Conservation (phyloP, 1,140 invertebrate genomes). For the Drosophila oshimai region DNA sequence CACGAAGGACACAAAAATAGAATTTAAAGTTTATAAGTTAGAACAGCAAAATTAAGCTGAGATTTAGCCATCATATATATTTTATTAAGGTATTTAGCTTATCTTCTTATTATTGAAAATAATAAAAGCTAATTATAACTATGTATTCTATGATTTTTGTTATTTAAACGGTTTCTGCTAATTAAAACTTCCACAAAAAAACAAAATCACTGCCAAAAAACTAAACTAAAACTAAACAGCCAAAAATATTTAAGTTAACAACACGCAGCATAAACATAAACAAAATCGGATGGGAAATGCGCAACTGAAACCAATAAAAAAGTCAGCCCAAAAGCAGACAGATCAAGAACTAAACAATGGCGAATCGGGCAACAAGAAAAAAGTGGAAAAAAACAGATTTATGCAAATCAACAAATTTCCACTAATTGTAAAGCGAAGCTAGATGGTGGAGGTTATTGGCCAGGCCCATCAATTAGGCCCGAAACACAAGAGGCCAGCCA, state of each 20-base stretch:
- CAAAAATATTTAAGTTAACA: constrained; percentile 70
- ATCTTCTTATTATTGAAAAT: too few species aligned
- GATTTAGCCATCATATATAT: too few species aligned
- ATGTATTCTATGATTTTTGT: too few species aligned
- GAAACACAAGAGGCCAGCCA: constrained; percentile 13
- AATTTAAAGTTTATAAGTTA: neutral
- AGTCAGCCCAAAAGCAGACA: constrained; percentile 59
- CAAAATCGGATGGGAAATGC: constrained; percentile 59
- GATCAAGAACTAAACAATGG: constrained; percentile 33
- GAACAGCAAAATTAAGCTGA: too few species aligned
- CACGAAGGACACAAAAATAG: neutral
- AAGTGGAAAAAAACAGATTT: constrained; percentile 29
- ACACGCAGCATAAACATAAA: constrained; percentile 44
- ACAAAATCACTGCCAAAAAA: neutral
- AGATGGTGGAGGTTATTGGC: constrained; percentile 40
- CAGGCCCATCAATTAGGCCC: constrained; percentile 46
- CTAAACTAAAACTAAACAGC: neutral
- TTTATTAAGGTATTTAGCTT: too few species aligned
- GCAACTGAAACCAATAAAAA: constrained; percentile 77
- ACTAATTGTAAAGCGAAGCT: constrained; percentile 49
- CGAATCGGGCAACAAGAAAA: constrained; percentile 1
- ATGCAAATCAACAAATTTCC: constrained; percentile 55
- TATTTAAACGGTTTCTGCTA: neutral
- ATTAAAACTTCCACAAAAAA: neutral
- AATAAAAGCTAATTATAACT: too few species aligned